Evolutionary conservation across 1,140 invertebrate genomes (phyloP).

Genomic region (Scylla paramamosain): DNA sequence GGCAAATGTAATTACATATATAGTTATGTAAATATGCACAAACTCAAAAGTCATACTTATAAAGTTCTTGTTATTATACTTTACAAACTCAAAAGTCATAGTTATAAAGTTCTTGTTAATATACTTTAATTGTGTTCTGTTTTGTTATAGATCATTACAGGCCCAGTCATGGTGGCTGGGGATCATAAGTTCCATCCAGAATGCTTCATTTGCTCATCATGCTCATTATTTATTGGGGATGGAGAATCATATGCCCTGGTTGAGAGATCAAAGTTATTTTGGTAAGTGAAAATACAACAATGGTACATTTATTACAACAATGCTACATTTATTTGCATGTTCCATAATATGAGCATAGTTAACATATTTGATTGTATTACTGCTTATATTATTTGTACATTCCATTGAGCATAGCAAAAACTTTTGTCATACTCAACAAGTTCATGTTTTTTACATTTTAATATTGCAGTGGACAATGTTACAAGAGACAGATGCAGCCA

Average conservation of each 20-base stretch:
- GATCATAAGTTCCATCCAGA: conserved; percentile 97
- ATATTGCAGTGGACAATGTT: conserved; percentile 84
- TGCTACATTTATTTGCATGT: not conserved
- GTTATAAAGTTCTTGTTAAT: too few species aligned
- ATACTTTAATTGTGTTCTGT: not conserved
- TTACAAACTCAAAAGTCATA: too few species aligned
- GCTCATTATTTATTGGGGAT: conserved; percentile 92
- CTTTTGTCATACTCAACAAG: too few species aligned
- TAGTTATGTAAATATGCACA: too few species aligned
- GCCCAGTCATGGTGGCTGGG: conserved; percentile 96
- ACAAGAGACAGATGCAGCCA: conserved; percentile 85
- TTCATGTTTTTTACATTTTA: too few species aligned
- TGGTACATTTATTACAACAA: not conserved
- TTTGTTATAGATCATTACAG: conserved; percentile 87
- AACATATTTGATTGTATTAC: too few species aligned
- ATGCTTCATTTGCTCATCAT: conserved; percentile 93
- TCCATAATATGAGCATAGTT: too few species aligned
- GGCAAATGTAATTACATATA: too few species aligned
- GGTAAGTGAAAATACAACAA: conserved; percentile 82
- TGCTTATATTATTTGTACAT: too few species aligned
- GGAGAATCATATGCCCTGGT: conserved; percentile 94
- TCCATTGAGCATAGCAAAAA: not conserved
- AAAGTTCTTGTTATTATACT: too few species aligned
- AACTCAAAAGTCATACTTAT: too few species aligned
- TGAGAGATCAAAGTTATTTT: conserved; percentile 93